Evolutionary conservation across 2,888 invertebrate species (phyloP).

Genomic region (Eupithecia subumbrata): DNA sequence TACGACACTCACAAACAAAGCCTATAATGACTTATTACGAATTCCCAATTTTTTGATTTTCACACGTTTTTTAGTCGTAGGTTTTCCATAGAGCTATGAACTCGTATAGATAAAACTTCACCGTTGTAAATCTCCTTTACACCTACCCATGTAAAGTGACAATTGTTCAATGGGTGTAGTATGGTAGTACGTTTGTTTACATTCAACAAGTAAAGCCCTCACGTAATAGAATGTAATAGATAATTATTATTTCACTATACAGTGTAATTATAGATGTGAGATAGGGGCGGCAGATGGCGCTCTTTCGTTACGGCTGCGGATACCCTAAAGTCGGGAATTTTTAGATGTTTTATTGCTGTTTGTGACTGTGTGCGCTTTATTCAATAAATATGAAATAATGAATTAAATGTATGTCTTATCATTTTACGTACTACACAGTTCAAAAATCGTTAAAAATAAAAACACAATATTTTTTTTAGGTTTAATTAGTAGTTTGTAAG

Average conservation of each 20-base stretch:
- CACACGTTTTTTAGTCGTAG: too few relatives aligned
- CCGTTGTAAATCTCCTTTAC: background rate
- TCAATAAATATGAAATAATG: background rate
- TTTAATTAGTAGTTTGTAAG: too few relatives aligned
- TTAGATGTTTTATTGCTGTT: background rate
- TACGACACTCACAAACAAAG: too few relatives aligned
- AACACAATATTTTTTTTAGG: too few relatives aligned
- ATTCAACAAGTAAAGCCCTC: constrained; percentile 43
- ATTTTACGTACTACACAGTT: background rate
- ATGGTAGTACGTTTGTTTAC: constrained; percentile 21
- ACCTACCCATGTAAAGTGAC: background rate
- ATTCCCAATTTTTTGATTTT: too few relatives aligned
- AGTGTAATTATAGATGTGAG: constrained; percentile 49
- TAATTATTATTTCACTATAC: constrained; percentile 39
- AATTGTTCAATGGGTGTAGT: background rate
- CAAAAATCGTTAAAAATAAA: background rate
- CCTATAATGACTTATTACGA: too few relatives aligned
- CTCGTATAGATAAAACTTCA: too few relatives aligned
- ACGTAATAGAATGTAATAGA: constrained; percentile 38
- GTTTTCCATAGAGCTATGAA: too few relatives aligned
- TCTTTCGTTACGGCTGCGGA: constrained; percentile 18
- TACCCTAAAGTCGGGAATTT: constrained; percentile 6
- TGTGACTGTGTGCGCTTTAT: background rate
- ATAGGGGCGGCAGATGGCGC: constrained; percentile 66
- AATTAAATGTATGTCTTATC: background rate